Evolutionary conservation across 2,888 invertebrate species (phyloP).

Genomic region (Pocota personata): DNA sequence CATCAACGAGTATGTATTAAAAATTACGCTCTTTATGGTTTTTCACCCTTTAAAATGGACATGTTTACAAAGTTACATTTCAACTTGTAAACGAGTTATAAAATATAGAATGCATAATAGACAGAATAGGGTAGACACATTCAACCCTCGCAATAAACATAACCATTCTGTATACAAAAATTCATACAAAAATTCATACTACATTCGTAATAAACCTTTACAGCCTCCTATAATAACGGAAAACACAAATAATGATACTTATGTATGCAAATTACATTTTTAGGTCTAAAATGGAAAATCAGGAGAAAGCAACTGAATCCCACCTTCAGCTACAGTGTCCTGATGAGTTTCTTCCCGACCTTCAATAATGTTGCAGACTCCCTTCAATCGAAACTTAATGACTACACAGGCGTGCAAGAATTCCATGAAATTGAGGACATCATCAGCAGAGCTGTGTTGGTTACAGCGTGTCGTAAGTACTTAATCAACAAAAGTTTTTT

Average conservation of each 20-base stretch:
- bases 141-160: background rate
- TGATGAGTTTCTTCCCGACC: conserved; percentile 79
- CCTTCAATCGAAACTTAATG: conserved; percentile 76
- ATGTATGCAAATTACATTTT: conserved; percentile 12
- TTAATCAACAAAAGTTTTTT: background rate
- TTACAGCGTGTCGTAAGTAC: conserved; percentile 80
- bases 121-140: background rate
- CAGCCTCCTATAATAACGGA: background rate
- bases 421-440: conserved; percentile 80
- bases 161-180: no score
- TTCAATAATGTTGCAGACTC: conserved; percentile 80
- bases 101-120: background rate
- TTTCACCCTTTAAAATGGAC: background rate
- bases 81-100: background rate
- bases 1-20: no score
- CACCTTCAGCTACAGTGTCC: conserved; percentile 79
- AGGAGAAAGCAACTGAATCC: conserved; percentile 81
- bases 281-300: conserved; percentile 80
- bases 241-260: background rate
- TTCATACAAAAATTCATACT: conserved; percentile 11
- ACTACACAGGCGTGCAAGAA: conserved; percentile 64
- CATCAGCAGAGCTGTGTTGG: conserved; percentile 80
- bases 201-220: conserved; percentile 16
- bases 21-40: background rate
- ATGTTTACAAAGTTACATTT: background rate